Base-by-base conservation (phyloP, 1,140 invertebrate species). In the Paralvinella palmiformis region DNA sequence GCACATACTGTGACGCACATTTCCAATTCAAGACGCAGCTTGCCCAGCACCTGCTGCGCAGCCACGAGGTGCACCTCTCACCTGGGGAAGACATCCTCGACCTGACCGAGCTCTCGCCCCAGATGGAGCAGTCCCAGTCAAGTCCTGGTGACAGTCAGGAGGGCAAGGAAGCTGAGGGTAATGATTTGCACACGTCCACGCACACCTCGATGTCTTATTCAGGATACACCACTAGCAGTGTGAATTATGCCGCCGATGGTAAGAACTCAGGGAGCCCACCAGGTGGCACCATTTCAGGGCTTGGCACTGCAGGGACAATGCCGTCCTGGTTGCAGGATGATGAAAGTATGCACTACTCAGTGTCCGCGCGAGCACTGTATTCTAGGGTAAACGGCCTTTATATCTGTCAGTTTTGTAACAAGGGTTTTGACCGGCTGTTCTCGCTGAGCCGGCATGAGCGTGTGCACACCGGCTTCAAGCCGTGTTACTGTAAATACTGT, bases 361-460 rank as follows among this genome's bases (percentile, higher is more conserved):
- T 22, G 5, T 3, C 7, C 7, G 27, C 3, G 7, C 29, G 3
- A 1, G 17, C 17, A 3, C n/a, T n/a, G n/a, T n/a, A n/a, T n/a
- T n/a, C n/a, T n/a, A n/a, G n/a, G n/a, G 63, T 66, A 65, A 60
- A 76, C 70, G 60, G 74, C 67, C 24, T 73, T 73, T 66, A 70
- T 53, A 62, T 62, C 36, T 98, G 95, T 82, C 92, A 95, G 82
- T 95, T 96, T 79, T 98, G 95, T 84, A 91, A 94, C 80, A 88
- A 94, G 77, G 93, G 96, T 82, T 99, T 99, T 83, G 98, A 94
- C 48, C 94, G 97, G 82, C 85, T 98, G 65, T 96, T 92, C 70
- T 96, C 98, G 81, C 86, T 99, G 57, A 95, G 98, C 82, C 96
- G 98, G 81, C 96, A 99, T 84, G 96, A 98, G 78, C 88, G 95